phyloP scores from a whole-genome alignment of 2,888 invertebrate species.

The Xestia ashworthii region DNA sequence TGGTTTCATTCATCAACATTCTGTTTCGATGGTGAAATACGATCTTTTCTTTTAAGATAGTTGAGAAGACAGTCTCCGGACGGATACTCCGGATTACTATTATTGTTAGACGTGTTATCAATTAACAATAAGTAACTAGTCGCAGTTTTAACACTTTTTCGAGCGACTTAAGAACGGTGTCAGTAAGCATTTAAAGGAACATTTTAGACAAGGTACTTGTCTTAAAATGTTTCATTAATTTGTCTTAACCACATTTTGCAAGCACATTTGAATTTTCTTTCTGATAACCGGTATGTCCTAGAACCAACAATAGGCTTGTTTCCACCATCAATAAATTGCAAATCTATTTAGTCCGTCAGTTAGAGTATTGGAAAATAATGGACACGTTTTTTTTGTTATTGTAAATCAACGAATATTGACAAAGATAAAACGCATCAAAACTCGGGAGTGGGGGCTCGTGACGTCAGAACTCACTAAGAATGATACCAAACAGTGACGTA shows the following conservation, averaged over 20 bases:
- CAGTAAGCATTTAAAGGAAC: background rate
- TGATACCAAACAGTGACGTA: too few species aligned
- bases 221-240: background rate
- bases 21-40: background rate
- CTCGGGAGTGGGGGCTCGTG: too few species aligned
- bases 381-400: too few species aligned
- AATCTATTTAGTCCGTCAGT: too few species aligned
- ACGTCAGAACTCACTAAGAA: too few species aligned
- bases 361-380: too few species aligned
- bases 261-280: background rate
- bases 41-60: background rate
- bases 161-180: background rate
- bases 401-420: too few species aligned
- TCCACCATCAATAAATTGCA: too few species aligned
- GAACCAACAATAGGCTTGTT: too few species aligned
- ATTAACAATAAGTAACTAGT: background rate
- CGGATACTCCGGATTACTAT: background rate
- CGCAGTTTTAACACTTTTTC: background rate
- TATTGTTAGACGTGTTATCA: background rate
- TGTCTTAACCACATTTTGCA: background rate
- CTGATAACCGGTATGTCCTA: too few species aligned
- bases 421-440: too few species aligned
- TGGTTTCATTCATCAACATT: background rate
- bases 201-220: background rate
- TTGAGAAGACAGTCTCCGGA: background rate